Evolutionary conservation across 92 coral and sea anemone species (phyloP).

Genomic region (Zoanthus solanderi): DNA sequence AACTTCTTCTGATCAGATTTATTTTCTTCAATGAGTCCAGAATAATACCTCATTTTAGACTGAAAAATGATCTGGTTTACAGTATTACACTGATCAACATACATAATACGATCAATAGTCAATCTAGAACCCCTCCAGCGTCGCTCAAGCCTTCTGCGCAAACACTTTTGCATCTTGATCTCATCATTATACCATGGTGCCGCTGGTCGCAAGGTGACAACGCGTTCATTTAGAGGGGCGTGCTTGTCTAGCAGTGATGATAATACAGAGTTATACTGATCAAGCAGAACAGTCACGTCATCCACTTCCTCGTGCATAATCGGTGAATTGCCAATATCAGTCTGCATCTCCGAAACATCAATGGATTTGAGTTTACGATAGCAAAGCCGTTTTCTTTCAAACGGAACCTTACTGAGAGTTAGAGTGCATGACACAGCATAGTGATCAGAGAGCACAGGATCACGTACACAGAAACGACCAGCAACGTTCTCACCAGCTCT

Average conservation of each 20-base stretch:
- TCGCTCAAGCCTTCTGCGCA: background rate
- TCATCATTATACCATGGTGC: conserved; percentile 20
- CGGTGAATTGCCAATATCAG: background rate
- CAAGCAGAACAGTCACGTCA: conserved; percentile 1
- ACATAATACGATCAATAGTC: background rate
- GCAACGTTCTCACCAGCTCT: conserved; percentile 11
- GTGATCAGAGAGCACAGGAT: background rate
- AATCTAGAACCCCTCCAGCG: background rate
- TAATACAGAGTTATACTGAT: conserved; percentile 12
- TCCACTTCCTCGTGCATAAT: background rate
- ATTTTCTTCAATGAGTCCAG: background rate
- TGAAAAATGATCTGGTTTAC: background rate
- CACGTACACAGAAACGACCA: background rate
- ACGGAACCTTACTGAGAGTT: conserved; percentile 6
- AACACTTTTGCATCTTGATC: background rate
- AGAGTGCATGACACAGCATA: conserved; percentile 12
- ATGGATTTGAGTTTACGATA: conserved; percentile 30
- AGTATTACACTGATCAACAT: background rate
- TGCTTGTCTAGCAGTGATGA: conserved; percentile 20
- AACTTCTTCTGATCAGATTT: background rate
- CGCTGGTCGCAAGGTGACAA: conserved; percentile 13
- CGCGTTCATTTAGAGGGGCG: conserved; percentile 14
- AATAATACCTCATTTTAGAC: no score
- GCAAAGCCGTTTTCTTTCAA: background rate
- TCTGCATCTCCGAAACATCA: conserved; percentile 16